Percentiles rank a stretch among this genome's conserved stretches.
These are phyloP conservation scores for Bubo bubo DNA, from an alignment of 2,113 vertebrate species.

Conservation along the genomic window DNA sequence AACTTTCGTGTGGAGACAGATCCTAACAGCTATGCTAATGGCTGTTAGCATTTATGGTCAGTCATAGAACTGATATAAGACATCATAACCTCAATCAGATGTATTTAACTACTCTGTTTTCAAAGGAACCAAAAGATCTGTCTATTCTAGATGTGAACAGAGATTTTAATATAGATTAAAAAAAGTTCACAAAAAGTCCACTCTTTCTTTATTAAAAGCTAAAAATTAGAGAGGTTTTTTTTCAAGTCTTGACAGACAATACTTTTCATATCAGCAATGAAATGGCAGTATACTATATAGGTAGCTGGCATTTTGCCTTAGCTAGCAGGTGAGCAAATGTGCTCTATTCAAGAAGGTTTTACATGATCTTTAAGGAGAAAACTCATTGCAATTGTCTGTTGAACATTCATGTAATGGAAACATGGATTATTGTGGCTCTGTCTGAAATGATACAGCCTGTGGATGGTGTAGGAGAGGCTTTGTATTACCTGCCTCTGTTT, in stretches of 20 bases:
- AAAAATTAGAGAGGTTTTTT: neutral
- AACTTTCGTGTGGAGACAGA: neutral
- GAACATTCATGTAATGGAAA: neutral
- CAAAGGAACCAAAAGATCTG: neutral
- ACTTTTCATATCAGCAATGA: neutral
- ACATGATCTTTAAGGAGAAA: neutral
- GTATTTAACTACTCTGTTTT: neutral
- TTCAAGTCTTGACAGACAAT: neutral
- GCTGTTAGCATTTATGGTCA: neutral
- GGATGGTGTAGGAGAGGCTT: neutral
- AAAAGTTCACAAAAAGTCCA: neutral
- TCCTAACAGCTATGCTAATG: neutral
- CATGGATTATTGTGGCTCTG: neutral
- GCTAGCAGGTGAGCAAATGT: neutral
- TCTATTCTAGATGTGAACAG: neutral
- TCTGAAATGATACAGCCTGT: neutral
- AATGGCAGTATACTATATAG: neutral
- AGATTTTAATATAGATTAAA: neutral
- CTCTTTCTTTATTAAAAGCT: neutral
- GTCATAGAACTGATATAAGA: neutral
- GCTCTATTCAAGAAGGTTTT: neutral
- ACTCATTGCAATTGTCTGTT: neutral
- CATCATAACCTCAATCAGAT: neutral
- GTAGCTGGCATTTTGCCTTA: neutral
- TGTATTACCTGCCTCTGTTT: neutral